Conservation (phyloP, 2,888 invertebrate genomes). For the Pocota personata region DNA sequence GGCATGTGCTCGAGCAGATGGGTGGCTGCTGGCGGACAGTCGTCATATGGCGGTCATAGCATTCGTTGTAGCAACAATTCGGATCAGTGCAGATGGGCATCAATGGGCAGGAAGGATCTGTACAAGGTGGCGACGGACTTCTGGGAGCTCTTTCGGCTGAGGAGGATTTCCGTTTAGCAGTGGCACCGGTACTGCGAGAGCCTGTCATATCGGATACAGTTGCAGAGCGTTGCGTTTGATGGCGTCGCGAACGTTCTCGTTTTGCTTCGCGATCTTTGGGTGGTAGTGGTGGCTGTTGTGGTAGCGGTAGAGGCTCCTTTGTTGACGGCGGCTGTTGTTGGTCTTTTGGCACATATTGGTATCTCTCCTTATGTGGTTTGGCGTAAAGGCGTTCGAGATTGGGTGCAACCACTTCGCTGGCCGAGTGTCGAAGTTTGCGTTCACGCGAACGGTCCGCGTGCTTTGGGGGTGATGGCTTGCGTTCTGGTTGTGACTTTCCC, state of each 20-base stretch:
- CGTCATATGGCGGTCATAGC: conserved; percentile 79
- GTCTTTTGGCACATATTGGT: conserved; percentile 81
- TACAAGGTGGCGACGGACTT: conserved; percentile 81
- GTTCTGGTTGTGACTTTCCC: conserved; percentile 77
- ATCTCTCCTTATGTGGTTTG: conserved; percentile 81
- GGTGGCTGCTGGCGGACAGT: conserved; percentile 76
- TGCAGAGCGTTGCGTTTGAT: conserved; percentile 83
- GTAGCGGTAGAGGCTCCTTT: conserved; percentile 61
- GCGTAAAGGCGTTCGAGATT: conserved; percentile 80
- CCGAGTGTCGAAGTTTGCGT: conserved; percentile 81
- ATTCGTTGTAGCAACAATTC: conserved; percentile 81
- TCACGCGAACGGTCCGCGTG: conserved; percentile 77
- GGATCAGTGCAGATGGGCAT: conserved; percentile 82
- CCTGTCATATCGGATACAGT: conserved; percentile 82
- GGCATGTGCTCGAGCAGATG: conserved; percentile 81
- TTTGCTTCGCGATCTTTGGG: conserved; percentile 76
- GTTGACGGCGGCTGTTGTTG: conserved; percentile 75
- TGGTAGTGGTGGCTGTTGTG: conserved; percentile 53
- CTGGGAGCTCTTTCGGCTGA: conserved; percentile 82
- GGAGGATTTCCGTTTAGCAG: conserved; percentile 80
- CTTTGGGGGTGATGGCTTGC: conserved; percentile 63
- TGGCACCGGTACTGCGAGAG: conserved; percentile 77
- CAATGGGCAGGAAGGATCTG: conserved; percentile 82
- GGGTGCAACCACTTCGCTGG: conserved; percentile 81
- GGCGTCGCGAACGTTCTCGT: conserved; percentile 81